A percentile compares a stretch with the other conserved stretches of the same genome.
These are phyloP conservation scores for Drosophila dunni DNA, from an alignment of 1,140 invertebrate species.

Conservation along the genomic window DNA sequence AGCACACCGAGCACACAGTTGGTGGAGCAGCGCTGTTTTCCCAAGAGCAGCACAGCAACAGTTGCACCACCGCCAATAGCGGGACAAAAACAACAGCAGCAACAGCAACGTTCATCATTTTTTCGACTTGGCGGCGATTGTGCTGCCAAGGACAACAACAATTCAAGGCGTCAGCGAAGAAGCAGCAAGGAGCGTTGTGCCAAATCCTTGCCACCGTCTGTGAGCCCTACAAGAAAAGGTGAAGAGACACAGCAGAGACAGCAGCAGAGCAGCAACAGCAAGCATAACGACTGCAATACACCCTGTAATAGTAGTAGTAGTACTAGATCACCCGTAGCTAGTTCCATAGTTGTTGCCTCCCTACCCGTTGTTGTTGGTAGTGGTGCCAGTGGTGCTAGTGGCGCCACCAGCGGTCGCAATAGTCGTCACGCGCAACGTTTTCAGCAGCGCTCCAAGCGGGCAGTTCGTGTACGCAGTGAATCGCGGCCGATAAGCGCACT, in stretches of 20 bases:
- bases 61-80: slow-evolving; percentile 44
- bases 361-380: slow-evolving; percentile 15
- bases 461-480: slow-evolving; percentile 80
- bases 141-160: slow-evolving; percentile 27
- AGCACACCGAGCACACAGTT: slow-evolving; percentile 74
- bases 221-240: slow-evolving; percentile 75
- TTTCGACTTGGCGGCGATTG: slow-evolving; percentile 78
- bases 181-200: slow-evolving; percentile 71
- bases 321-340: slow-evolving; percentile 51
- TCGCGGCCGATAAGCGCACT: slow-evolving; percentile 81
- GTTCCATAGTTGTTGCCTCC: slow-evolving; percentile 28
- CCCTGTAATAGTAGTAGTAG: slow-evolving; percentile 31
- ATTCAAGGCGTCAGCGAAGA: slow-evolving; percentile 39
- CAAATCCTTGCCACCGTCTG: slow-evolving; percentile 74
- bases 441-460: slow-evolving; percentile 66
- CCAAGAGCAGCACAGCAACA: slow-evolving; percentile 63
- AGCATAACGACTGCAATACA: no score
- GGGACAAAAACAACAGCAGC: neutral
- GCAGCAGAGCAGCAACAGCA: slow-evolving; percentile 34
- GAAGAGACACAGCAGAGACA: slow-evolving; percentile 32
- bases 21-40: slow-evolving; percentile 71
- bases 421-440: slow-evolving; percentile 77
- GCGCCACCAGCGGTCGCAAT: slow-evolving; percentile 42
- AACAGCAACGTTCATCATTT: slow-evolving; percentile 52
- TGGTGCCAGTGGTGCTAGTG: neutral